Evolutionary conservation across 2,113 vertebrate genomes (phyloP).

Genomic region (Reinhardtius hippoglossoides): DNA sequence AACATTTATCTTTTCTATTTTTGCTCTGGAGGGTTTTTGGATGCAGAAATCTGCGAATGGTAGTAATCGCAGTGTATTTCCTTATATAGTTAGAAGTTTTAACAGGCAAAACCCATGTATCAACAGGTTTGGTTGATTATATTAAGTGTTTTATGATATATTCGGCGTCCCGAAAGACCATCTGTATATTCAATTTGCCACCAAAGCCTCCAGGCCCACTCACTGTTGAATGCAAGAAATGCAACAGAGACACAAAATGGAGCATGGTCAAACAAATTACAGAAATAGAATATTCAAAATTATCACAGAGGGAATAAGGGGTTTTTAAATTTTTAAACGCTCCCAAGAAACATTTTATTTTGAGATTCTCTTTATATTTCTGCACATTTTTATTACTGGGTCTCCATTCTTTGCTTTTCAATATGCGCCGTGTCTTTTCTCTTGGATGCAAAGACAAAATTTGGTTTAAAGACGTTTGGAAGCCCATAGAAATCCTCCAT

Average conservation of each 20-base stretch:
- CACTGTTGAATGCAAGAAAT: not conserved
- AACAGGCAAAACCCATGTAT: not conserved
- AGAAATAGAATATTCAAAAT: conserved; percentile 4
- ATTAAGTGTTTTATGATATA: not conserved
- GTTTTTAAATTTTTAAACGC: not conserved
- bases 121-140: not conserved
- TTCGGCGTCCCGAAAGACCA: not conserved
- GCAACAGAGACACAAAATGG: not conserved
- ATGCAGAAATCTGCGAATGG: conserved; percentile 7
- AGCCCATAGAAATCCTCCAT: not conserved
- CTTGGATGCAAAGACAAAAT: not conserved
- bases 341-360: not conserved
- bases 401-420: not conserved
- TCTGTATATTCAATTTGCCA: not conserved
- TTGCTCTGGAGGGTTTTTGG: conserved; percentile 33
- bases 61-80: not conserved
- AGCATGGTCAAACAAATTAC: not conserved
- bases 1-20: conserved; percentile 47
- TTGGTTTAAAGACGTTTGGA: not conserved
- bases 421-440: not conserved
- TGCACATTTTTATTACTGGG: not conserved
- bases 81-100: not conserved
- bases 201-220: not conserved
- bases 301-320: not conserved
- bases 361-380: not conserved